Conservation (phyloP, 2,888 invertebrate species). For the Muscina levida region DNA sequence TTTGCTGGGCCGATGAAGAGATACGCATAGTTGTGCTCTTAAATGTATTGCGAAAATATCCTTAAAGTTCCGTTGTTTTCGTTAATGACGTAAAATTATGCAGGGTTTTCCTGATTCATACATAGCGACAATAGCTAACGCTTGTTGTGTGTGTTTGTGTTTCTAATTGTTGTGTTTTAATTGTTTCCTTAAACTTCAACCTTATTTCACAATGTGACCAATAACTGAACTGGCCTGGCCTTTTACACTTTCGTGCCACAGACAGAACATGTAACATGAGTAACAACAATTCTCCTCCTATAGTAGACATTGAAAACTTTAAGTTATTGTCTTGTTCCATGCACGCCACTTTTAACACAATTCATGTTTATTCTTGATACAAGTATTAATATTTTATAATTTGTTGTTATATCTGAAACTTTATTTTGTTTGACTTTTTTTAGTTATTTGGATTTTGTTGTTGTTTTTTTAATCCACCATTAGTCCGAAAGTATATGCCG, state of each 20-base stretch:
- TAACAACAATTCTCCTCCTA: not conserved
- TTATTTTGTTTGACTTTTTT: conserved; percentile 14
- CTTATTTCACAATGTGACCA: conserved; percentile 38
- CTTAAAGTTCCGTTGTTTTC: conserved; percentile 29
- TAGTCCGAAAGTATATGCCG: conserved; percentile 7
- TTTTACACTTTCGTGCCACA: conserved; percentile 14
- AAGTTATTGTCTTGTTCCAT: conserved; percentile 4
- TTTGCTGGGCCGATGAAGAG: conserved; percentile 48
- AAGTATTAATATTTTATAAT: not conserved
- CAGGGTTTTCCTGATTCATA: conserved; percentile 32
- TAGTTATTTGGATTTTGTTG: conserved; percentile 22
- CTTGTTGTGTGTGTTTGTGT: conserved; percentile 40
- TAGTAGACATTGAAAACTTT: conserved; percentile 28
- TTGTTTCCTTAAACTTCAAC: conserved; percentile 65
- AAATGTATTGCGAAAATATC: conserved; percentile 37
- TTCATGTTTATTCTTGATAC: no score
- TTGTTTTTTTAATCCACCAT: conserved; percentile 24
- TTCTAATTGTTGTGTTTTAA: conserved; percentile 60
- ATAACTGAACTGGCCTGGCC: conserved; percentile 22
- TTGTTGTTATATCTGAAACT: conserved; percentile 23
- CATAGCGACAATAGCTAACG: conserved; percentile 36
- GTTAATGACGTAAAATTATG: conserved; percentile 29
- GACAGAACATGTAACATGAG: not conserved
- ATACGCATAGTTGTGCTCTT: conserved; percentile 25
- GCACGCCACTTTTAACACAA: not conserved